phyloP scores from a whole-genome alignment of 2,888 invertebrate genomes.

The Celastrina argiolus region DNA sequence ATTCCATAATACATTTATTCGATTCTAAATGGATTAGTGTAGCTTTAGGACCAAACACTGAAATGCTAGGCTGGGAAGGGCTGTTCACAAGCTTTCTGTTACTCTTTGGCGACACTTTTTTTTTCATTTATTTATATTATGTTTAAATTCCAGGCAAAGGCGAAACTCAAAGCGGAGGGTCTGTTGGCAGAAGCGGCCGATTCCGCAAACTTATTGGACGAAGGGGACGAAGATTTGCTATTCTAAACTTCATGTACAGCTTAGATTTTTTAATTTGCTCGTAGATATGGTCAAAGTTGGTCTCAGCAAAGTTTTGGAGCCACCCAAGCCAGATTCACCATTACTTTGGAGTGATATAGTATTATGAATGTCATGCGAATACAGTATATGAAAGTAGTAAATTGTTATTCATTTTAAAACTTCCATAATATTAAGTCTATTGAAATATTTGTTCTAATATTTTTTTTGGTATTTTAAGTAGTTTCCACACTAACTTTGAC shows the following conservation, averaged over 20 bases:
- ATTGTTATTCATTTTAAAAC: background rate
- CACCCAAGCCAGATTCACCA: background rate
- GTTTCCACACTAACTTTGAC: constrained; percentile 40
- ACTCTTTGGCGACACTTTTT: no score
- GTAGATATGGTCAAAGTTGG: constrained; percentile 35
- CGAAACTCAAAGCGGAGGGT: constrained; percentile 40
- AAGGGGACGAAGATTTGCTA: constrained; percentile 93
- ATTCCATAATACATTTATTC: no score
- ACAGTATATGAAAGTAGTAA: background rate
- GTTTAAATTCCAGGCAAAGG: constrained; percentile 51
- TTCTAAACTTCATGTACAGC: constrained; percentile 78
- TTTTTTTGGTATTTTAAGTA: background rate
- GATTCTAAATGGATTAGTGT: no score
- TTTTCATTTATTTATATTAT: no score
- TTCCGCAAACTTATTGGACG: constrained; percentile 86
- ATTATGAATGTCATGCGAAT: no score
- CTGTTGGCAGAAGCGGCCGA: constrained; percentile 51
- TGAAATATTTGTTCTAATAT: background rate
- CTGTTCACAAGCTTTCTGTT: no score
- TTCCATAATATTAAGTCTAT: background rate
- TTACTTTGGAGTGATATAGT: background rate
- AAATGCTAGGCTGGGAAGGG: no score
- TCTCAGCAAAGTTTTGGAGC: constrained; percentile 25
- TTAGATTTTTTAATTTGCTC: constrained; percentile 26
- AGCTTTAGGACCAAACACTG: no score